These are phyloP conservation scores for Todiramphus saurophagus DNA, from an alignment of 2,113 vertebrate genomes.

Conservation along the genomic window DNA sequence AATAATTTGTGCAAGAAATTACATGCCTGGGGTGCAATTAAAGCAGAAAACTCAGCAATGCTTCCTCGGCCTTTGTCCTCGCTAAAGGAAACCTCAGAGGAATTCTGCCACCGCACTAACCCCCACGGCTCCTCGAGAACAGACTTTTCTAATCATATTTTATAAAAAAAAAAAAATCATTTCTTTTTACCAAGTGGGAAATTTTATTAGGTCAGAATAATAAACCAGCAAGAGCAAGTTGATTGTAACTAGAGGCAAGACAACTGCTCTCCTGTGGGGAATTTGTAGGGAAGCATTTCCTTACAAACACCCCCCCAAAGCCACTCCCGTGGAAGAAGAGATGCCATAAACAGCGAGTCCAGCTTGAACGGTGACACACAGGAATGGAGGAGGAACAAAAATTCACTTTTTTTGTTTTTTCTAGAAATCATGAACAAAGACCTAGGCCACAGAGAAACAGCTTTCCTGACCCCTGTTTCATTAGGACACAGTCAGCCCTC, in stretches of 20 bases:
- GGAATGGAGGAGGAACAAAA: not conserved
- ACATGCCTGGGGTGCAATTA: not conserved
- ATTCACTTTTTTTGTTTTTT: not conserved
- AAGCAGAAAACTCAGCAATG: not conserved
- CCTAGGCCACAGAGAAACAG: not conserved
- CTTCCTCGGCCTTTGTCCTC: constrained; percentile 5
- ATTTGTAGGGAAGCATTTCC: not conserved
- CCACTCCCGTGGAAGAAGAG: not conserved
- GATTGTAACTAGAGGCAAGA: constrained; percentile 21
- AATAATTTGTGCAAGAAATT: constrained; percentile 1
- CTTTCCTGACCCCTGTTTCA: not conserved
- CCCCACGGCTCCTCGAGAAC: not conserved
- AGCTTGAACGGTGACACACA: not conserved
- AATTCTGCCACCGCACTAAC: not conserved
- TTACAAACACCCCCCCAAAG: not conserved
- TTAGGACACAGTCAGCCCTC: not conserved
- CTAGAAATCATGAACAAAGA: not conserved
- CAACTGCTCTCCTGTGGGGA: not conserved
- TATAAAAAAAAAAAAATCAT: not conserved
- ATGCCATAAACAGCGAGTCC: not conserved
- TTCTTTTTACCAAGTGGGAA: constrained; percentile 6
- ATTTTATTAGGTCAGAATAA: constrained; percentile 50
- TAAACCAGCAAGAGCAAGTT: not conserved
- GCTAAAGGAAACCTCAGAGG: not conserved
- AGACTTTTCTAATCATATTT: constrained; percentile 2